A percentile compares a stretch with the other conserved stretches of the same genome.
Conservation (phyloP, 1,140 invertebrate genomes). For the Hesperophylax magnus region DNA sequence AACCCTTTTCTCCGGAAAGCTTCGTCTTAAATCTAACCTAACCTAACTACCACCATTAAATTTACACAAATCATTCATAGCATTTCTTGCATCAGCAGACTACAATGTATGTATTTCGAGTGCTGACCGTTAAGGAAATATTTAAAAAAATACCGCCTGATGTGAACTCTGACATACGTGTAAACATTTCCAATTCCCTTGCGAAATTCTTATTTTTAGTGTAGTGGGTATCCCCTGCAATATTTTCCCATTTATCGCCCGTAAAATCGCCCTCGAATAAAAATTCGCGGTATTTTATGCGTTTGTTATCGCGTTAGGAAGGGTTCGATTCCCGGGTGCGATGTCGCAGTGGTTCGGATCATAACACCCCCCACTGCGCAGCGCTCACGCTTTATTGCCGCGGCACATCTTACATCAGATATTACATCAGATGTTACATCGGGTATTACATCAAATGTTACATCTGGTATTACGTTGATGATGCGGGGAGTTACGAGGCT, state of each 20-base stretch:
- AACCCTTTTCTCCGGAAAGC: too few species aligned
- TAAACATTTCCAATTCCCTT: neutral
- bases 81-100: too few species aligned
- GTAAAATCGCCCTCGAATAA: slow-evolving; percentile 57
- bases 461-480: neutral
- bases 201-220: neutral
- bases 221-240: slow-evolving; percentile 23
- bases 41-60: too few species aligned
- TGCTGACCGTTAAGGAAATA: too few species aligned
- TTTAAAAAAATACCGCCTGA: neutral
- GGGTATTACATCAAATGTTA: neutral
- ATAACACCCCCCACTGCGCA: neutral
- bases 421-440: too few species aligned
- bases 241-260: slow-evolving; percentile 57
- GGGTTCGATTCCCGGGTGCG: slow-evolving; percentile 25
- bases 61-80: too few species aligned
- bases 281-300: slow-evolving; percentile 57
- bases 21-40: too few species aligned
- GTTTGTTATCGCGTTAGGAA: slow-evolving; percentile 57
- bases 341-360: slow-evolving; percentile 26
- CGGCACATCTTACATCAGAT: slow-evolving; percentile 23
- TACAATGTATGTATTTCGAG: too few species aligned
- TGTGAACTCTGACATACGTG: neutral
- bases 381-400: slow-evolving; percentile 18
- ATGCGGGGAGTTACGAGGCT: neutral